Conservation (phyloP, 2,797 vertebrate genomes). For the Eulemur coronatus region DNA sequence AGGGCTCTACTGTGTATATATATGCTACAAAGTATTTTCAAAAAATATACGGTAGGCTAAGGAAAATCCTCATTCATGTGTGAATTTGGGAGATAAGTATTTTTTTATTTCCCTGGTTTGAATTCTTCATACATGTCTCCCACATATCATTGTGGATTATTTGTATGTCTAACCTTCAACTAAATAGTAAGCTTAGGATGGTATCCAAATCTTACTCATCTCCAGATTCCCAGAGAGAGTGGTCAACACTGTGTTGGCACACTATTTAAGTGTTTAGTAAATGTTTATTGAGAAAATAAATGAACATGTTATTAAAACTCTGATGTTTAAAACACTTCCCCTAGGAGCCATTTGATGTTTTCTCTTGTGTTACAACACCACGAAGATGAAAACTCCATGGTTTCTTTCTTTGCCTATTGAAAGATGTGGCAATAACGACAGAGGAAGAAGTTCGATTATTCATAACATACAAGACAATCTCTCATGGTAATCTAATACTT, state of each 20-base stretch:
- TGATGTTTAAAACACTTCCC: conserved; percentile 26
- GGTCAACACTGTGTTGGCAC: not conserved
- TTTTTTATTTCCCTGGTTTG: conserved; percentile 34
- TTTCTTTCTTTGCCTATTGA: conserved; percentile 31
- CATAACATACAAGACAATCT: not conserved
- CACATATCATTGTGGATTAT: not conserved
- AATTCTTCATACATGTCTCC: not conserved
- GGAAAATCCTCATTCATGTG: not conserved
- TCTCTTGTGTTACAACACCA: not conserved
- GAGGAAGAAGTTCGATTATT: conserved; percentile 13
- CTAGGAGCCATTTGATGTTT: conserved; percentile 2
- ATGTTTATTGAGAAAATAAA: conserved; percentile 42
- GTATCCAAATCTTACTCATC: not conserved
- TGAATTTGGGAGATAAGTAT: conserved; percentile 28
- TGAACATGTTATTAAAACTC: conserved; percentile 16
- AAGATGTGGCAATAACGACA: not conserved
- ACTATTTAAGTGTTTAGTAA: not conserved
- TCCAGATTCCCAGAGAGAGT: not conserved
- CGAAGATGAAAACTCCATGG: not conserved
- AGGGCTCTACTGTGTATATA: not conserved
- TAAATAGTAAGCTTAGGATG: conserved; percentile 31
- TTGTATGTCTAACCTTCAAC: conserved; percentile 34
- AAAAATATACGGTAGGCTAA: not conserved
- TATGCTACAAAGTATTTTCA: not conserved
- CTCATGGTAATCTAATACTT: not conserved